These are phyloP conservation scores for Pomatostomus ruficeps DNA, from an alignment of 2,113 vertebrate species.

Conservation along the genomic window DNA sequence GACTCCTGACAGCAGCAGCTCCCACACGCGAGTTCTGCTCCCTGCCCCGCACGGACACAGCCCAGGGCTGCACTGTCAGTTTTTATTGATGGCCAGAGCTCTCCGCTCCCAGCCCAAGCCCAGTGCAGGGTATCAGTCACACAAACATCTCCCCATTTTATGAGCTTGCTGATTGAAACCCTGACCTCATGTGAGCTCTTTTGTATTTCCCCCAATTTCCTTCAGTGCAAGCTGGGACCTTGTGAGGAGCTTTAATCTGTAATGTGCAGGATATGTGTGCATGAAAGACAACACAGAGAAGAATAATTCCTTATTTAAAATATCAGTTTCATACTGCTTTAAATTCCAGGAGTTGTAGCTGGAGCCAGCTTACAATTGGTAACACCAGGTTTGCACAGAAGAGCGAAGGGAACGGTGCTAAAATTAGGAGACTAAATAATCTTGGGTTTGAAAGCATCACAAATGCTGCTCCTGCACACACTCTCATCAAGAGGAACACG, in stretches of 20 bases:
- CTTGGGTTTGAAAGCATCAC: not conserved
- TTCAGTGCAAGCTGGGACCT: not conserved
- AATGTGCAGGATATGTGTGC: not conserved
- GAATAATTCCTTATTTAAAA: not conserved
- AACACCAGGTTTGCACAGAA: not conserved
- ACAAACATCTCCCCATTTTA: not conserved
- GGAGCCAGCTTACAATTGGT: not conserved
- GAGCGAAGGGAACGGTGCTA: not conserved
- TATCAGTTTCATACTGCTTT: not conserved
- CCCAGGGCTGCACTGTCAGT: not conserved
- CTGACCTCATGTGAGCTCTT: not conserved
- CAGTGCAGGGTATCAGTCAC: not conserved
- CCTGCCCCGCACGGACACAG: not conserved
- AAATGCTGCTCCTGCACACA: not conserved
- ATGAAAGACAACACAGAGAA: not conserved
- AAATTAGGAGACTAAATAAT: not conserved
- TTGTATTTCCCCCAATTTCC: not conserved
- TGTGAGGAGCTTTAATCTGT: not conserved
- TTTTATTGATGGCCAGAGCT: not conserved
- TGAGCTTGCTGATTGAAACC: not conserved
- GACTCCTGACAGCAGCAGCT: not conserved
- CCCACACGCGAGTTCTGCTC: accelerated
- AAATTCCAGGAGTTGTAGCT: not conserved
- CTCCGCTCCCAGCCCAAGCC: not conserved
- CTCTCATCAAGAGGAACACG: not conserved